Conservation (phyloP, 2,888 invertebrate genomes). For the Lasioglossum malachurum region DNA sequence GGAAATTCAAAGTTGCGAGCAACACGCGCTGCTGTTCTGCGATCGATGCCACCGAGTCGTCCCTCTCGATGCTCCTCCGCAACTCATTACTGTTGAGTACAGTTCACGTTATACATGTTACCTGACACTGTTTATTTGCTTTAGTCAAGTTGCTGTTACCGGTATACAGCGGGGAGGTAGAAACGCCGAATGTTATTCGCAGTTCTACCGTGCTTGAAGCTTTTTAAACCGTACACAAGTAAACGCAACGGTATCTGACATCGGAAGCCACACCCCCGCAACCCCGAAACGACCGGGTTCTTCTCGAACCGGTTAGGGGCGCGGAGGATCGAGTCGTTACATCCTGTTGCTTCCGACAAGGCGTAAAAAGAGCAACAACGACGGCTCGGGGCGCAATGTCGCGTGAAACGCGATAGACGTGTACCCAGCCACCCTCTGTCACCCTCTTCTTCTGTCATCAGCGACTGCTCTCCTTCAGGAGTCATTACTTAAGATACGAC, state of each 20-base stretch:
- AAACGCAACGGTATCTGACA: neutral
- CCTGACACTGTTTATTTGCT: neutral
- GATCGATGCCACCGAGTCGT: constrained; percentile 22
- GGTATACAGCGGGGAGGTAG: neutral
- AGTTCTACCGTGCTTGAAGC: neutral
- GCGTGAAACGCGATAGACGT: constrained; percentile 67
- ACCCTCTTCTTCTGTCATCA: neutral
- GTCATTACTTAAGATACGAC: constrained; percentile 67
- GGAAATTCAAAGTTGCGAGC: constrained; percentile 13
- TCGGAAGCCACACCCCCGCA: neutral
- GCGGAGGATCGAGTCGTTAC: constrained; percentile 45
- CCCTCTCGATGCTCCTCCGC: neutral
- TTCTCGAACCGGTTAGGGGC: neutral
- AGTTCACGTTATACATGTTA: no score
- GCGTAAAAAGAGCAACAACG: constrained; percentile 24
- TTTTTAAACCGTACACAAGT: neutral
- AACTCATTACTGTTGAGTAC: neutral
- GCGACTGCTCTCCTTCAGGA: neutral
- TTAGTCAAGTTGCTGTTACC: neutral
- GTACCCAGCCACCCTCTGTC: neutral
- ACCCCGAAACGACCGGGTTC: neutral
- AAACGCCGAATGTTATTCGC: neutral
- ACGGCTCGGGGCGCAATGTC: constrained; percentile 44
- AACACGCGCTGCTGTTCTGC: neutral
- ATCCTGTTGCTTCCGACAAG: constrained; percentile 31